Evolutionary conservation across 2,888 invertebrate genomes (phyloP), one percentile per base, ranked within the genome.

Genomic region (Anoncus sp.): DNA sequence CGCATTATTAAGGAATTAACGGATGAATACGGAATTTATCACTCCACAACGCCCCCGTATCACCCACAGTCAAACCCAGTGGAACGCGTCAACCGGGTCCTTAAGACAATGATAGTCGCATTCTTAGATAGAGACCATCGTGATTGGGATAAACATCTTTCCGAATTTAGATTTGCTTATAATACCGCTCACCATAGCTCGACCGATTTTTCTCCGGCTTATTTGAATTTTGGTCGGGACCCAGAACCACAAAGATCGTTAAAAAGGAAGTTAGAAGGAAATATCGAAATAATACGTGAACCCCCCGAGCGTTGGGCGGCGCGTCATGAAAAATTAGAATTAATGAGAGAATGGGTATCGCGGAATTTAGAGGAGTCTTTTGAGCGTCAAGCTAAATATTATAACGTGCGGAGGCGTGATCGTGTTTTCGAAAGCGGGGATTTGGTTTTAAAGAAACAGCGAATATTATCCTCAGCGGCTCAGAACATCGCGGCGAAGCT

Each of bases 101-200:
- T n/a, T n/a, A n/a, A n/a, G n/a, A n/a, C n/a, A n/a, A n/a, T n/a
- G n/a, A n/a, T n/a, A n/a, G n/a, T n/a, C n/a, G n/a, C n/a, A n/a
- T n/a, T 75, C 16, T 35, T 84, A 0, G 67, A 43, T 0, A 51
- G 51, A 0, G 75, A 82, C 7, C 83, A 84, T 43, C 53, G 79
- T 0, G 38, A 72, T 1, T 84, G 84, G 83, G 83, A 84, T 20
- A 10, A 20, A 4, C 40, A 73, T 14, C 6, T 63, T 1, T 10
- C 27, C 0, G 72, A 72, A 12, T 24, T 72, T 3, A 31, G 47
- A n/a, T 72, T 31, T 18, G 72, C 72, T 1, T 72, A 72, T 24
- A 72, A 73, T 3, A 73, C 65, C n/a, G 57, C 55, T 0, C n/a
- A 49, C 12, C 57, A 73, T 1, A n/a, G n/a, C n/a, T 65, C 63